phyloP scores from a whole-genome alignment of 2,797 vertebrate genomes.

The Halcyon leucocephala region DNA sequence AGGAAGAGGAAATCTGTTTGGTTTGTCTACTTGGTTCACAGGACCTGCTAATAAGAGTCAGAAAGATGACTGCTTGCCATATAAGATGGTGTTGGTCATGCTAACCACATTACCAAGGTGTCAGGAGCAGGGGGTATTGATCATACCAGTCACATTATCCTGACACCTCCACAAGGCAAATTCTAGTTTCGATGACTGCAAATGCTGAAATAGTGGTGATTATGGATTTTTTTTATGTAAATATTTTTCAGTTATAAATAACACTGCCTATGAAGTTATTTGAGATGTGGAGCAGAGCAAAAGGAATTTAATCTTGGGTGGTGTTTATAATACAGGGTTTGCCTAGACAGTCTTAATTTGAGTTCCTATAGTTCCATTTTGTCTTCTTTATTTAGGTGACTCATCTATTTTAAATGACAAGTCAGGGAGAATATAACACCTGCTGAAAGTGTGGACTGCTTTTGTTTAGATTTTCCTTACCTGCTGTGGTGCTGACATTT shows the following conservation, averaged over 20 bases:
- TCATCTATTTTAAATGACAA: neutral
- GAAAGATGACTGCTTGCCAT: neutral
- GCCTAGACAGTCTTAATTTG: neutral
- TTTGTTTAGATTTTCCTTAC: neutral
- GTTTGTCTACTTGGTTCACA: neutral
- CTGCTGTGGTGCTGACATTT: neutral
- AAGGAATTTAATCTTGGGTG: neutral
- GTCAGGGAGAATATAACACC: neutral
- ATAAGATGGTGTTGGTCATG: neutral
- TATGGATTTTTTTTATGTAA: neutral
- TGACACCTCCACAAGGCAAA: neutral
- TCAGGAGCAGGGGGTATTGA: rapidly evolving
- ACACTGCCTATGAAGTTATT: neutral
- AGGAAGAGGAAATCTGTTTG: neutral
- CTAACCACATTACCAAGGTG: neutral
- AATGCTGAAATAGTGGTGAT: neutral
- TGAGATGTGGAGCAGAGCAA: neutral
- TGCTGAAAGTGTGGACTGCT: neutral
- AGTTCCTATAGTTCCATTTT: neutral
- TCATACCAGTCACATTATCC: neutral
- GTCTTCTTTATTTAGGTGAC: neutral
- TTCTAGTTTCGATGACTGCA: neutral
- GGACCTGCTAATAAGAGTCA: neutral
- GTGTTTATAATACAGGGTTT: neutral
- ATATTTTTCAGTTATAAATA: neutral